Conservation (phyloP, 2,113 vertebrate genomes). For the Hyaena hyaena region DNA sequence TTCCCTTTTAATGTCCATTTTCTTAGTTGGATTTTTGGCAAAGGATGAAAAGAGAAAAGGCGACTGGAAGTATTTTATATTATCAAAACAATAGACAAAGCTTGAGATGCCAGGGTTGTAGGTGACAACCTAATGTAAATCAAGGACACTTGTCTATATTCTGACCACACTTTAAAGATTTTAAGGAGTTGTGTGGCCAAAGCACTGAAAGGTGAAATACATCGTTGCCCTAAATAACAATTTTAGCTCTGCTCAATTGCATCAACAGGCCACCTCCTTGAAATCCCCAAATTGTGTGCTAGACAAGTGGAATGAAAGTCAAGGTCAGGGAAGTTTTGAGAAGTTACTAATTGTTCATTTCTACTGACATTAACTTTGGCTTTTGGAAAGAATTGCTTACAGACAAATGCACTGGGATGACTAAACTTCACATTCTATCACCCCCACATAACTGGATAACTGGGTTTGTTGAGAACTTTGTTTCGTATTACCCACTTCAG, state of each 20-base stretch:
- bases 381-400: not conserved
- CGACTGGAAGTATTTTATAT: not conserved
- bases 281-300: not conserved
- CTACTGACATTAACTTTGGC: not conserved
- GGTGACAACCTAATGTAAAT: not conserved
- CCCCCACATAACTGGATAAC: not conserved
- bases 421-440: not conserved
- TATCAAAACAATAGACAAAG: constrained; percentile 14
- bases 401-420: not conserved
- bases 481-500: not conserved
- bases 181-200: not conserved
- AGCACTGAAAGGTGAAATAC: not conserved
- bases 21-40: constrained; percentile 10
- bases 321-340: not conserved
- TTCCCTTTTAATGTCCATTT: not conserved
- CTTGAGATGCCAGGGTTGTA: not conserved
- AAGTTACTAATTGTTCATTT: not conserved
- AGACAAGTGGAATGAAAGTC: not conserved
- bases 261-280: not conserved
- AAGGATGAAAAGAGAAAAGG: not conserved
- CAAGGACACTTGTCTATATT: not conserved
- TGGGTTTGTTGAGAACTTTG: not conserved
- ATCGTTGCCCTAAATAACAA: not conserved
- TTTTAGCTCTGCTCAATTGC: not conserved
- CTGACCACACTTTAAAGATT: not conserved